Base-by-base conservation (phyloP, 30 jellyfish, hydroid and myxozoan genomes). In the Aurelia coerulea region DNA sequence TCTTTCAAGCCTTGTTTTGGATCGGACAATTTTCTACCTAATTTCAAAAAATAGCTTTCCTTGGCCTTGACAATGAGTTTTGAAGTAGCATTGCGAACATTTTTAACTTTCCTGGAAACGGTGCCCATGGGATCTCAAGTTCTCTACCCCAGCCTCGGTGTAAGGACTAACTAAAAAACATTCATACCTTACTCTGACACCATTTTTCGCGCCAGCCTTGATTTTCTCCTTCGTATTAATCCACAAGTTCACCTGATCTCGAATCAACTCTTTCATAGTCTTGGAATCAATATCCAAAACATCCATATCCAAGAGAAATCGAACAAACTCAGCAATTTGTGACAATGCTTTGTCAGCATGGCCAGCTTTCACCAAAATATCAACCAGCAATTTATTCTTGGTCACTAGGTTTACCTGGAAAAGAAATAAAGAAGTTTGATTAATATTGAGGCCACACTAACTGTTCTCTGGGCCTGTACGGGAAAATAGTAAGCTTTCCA, bases 191-290 rank as follows among this genome's bases (percentile, higher is more conserved):
- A 6, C 32, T 76, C 5, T 74, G 10, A 17, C 17, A 19, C 7
- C 75, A 50, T 46, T 2, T 13, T 46, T 46, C 14, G 56, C 1
- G 56, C 14, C 6, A 53, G n/a, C n/a, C n/a, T n/a, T n/a, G n/a
- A 62, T 13, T 41, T 73, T 73, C 65, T 53, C 88, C 17, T 74
- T 74, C 3, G 88, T 66, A 4, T 64, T 84, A 17, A 63, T 41
- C 93, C 93, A 84, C 16, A 73, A 34, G 10, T 35, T n/a, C 51
- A 84, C 81, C 52, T 84, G 93, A 56, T 74, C 84, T 13, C 79
- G 17, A 34, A 74, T 74, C 32, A 84, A 37, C 42, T 65, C 66
- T 6, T 51, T 52, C 33, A 1, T 51, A 14, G 79, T 3, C 52
- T 58, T 12, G 34, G 56, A 10, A 17, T 64, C 59, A 62, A n/a